These are phyloP conservation scores for Xestia sexstrigata DNA, from an alignment of 2,888 invertebrate species.

Conservation along the genomic window DNA sequence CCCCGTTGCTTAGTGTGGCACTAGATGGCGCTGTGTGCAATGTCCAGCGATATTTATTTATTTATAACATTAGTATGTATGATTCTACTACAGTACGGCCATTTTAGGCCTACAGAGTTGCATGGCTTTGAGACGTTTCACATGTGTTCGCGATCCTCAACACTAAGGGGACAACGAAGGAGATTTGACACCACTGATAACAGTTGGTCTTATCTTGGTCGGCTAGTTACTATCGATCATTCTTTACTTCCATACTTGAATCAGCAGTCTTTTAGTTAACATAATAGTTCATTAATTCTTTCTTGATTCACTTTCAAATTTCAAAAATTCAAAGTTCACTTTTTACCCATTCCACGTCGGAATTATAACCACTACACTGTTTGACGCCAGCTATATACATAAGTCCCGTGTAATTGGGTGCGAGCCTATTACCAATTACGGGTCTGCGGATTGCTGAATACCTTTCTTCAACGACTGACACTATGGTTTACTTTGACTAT, in stretches of 20 bases:
- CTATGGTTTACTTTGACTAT: too few species aligned
- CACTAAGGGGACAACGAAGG: not conserved
- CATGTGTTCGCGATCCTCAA: not conserved
- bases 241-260: slow-evolving; percentile 29
- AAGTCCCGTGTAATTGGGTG: not conserved
- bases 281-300: slow-evolving; percentile 33
- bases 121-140: not conserved
- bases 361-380: slow-evolving; percentile 18
- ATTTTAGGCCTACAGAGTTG: too few species aligned
- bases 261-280: slow-evolving; percentile 50
- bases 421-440: too few species aligned
- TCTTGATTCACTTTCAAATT: slow-evolving; percentile 40
- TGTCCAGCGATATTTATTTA: too few species aligned
- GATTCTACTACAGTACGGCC: too few species aligned
- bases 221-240: slow-evolving; percentile 13
- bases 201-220: not conserved
- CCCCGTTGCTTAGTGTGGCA: too few species aligned
- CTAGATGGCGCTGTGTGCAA: too few species aligned
- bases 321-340: slow-evolving; percentile 14
- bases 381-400: not conserved
- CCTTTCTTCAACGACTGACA: not conserved
- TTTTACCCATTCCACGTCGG: slow-evolving; percentile 1
- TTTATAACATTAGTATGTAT: too few species aligned
- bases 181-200: not conserved
- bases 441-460: too few species aligned